Base-by-base conservation (phyloP, 1,140 invertebrate genomes). In the Potamilus streckersoni region DNA sequence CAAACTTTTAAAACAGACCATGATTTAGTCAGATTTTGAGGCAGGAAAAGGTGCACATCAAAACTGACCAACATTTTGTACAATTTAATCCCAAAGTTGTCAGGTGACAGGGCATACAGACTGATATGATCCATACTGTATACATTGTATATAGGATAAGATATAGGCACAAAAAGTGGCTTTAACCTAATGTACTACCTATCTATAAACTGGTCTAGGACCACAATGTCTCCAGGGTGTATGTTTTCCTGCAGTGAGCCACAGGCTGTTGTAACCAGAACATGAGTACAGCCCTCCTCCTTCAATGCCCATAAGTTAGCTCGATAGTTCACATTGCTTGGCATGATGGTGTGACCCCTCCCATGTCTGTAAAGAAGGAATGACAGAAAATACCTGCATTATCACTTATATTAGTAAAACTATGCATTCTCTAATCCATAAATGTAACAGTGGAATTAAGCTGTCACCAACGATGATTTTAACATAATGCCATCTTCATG, bases 281-380 rank as follows among this genome's bases (percentile, higher is more conserved):
- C 89, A 88, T 98, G 96, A 0, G 96, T 98, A 86, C 97, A 98
- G 0, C 96, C 96, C 69, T 93, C 91, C 72, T 94, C 85, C 79
- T 96, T 95, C 69, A 99, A 89, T 1, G 97, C 97, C 94, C 96
- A 97, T 65, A 99, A 94, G 88, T 99, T 99, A 5, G 98, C 98
- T 76, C 97, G 93, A 89, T 98, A 99, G 90, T 99, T 99, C 0
- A 99, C 92, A 82, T 94, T 93, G 23, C 92, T 93, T 0, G 97
- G 97, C 88, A 92, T 94, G 57, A 95, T 93, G 66, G 91, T 91
- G 88, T 99, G 97, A 68, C 94, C 93, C 60, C 94, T 90, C 3
- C 97, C 97, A 92, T 99, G 98, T 82, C 97, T 94, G 76, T 19
- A 87, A 83, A 78, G 74, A 27, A 77, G 69, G 73, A 75, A 73